Evolutionary conservation across 1,140 invertebrate genomes (phyloP), one percentile per base, ranked within the genome.

Genomic region (Lithobius niger): DNA sequence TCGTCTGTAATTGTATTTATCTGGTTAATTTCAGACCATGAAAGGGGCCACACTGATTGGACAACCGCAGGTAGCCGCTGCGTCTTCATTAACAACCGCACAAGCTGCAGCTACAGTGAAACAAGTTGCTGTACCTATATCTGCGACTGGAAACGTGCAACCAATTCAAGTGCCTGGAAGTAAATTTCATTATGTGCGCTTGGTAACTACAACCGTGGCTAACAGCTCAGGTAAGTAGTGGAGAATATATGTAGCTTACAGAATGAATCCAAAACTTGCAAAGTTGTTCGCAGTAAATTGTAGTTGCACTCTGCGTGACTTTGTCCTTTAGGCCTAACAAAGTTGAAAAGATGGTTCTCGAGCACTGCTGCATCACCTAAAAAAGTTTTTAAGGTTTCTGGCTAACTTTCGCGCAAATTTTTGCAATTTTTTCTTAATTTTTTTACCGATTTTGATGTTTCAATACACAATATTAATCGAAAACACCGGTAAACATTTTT

Each of bases 111-210:
- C 57, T 22, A n/a, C 59, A 42, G 43, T 52, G 24, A 40, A 25
- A 22, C 48, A 40, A 40, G 6, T 52, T 15, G 24, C 43, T 48
- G 24, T 54, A 26, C 24, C n/a, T 27, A 44, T 56, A 18, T 22
- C 60, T 18, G 49, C 52, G 21, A 54, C 51, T n/a, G 13, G 10
- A 27, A 50, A 50, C 52, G 58, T 68, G 4, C 66, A 67, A 28
- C 64, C 65, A 24, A 61, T 71, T 27, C 67, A 69, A 56, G 65
- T 70, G 4, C 64, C 66, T 21, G 70, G 70, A 44, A 70, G 64
- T 51, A 71, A 70, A 52, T 71, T 73, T 44, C 67, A 69, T 49
- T 73, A 83, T 66, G 82, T 86, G 2, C 72, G 82, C 62, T 69
- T 86, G 54, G 77, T 85, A 2, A 79, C 78, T 64, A 56, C 64